A percentile compares a stretch with the other conserved stretches of the same genome.
Evolutionary conservation across 2,888 invertebrate genomes (phyloP).

Genomic region (Tholera decimalis): DNA sequence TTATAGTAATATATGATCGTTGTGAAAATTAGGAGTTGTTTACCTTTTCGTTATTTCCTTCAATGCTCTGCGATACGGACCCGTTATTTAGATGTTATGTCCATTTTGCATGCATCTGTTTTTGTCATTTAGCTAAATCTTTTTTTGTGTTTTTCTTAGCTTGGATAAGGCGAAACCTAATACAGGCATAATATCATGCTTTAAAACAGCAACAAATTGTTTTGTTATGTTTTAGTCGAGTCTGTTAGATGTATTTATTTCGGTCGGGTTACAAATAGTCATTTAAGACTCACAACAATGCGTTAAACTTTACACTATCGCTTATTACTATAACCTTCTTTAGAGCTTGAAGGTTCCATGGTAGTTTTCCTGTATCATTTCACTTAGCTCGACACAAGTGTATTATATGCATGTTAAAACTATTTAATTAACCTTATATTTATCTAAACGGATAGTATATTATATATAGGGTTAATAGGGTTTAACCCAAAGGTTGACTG

Average conservation of each 20-base stretch:
- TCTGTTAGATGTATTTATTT: conserved; percentile 30
- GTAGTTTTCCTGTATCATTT: conserved; percentile 48
- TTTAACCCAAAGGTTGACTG: no score
- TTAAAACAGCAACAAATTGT: conserved; percentile 6
- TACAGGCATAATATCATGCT: conserved; percentile 5
- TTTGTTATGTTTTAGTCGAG: conserved; percentile 12
- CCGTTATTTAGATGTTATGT: conserved; percentile 6
- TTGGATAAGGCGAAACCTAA: background rate
- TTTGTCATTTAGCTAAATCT: conserved; percentile 3
- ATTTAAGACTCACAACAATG: conserved; percentile 20
- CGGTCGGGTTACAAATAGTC: conserved; percentile 11
- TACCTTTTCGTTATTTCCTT: conserved; percentile 3
- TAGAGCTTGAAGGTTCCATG: conserved; percentile 34
- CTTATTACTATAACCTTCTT: conserved; percentile 47
- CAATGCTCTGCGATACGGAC: conserved; percentile 2
- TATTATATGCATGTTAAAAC: conserved; percentile 2
- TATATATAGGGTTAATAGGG: no score
- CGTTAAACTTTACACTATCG: conserved; percentile 16
- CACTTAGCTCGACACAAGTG: conserved; percentile 12
- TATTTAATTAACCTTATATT: conserved; percentile 25
- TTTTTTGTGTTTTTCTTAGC: background rate
- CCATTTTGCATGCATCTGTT: conserved; percentile 10
- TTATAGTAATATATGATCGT: no score
- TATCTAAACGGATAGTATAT: conserved; percentile 19
- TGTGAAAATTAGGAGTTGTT: conserved; percentile 6